phyloP scores from a whole-genome alignment of 2,888 invertebrate genomes.

The Oegoconia quadripuncta region DNA sequence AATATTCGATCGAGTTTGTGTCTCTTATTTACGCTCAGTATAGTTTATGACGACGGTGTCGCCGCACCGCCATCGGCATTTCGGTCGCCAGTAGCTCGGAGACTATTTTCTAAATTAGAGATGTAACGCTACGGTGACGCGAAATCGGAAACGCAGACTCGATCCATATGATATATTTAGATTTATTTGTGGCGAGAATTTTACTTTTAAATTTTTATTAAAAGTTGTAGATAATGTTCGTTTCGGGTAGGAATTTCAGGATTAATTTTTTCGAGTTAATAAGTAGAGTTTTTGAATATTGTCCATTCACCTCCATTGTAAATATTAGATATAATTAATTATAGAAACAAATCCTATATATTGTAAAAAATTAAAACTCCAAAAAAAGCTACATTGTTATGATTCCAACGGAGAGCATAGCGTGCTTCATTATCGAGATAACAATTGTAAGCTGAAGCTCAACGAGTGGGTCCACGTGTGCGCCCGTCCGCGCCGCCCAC shows the following conservation, averaged over 20 bases:
- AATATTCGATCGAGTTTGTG: slow-evolving; percentile 67
- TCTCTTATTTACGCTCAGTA: slow-evolving; percentile 52
- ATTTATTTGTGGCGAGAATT: slow-evolving; percentile 68
- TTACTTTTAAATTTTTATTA: slow-evolving; percentile 71
- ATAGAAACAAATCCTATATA: slow-evolving; percentile 78
- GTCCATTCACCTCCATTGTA: slow-evolving; percentile 79
- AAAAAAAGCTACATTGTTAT: slow-evolving; percentile 77
- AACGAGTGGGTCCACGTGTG: slow-evolving; percentile 31
- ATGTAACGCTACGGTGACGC: slow-evolving; percentile 20
- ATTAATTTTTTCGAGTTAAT: slow-evolving; percentile 62
- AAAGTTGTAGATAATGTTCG: slow-evolving; percentile 76
- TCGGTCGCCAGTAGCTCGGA: slow-evolving; percentile 22
- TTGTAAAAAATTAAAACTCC: slow-evolving; percentile 77
- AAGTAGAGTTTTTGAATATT: slow-evolving; percentile 70
- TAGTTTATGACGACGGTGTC: slow-evolving; percentile 23
- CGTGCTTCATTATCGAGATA: slow-evolving; percentile 55
- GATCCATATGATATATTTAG: slow-evolving; percentile 60
- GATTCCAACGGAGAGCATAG: slow-evolving; percentile 59
- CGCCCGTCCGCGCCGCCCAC: slow-evolving; percentile 18
- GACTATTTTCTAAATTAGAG: slow-evolving; percentile 24
- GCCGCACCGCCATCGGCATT: slow-evolving; percentile 14
- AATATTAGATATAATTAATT: slow-evolving; percentile 79
- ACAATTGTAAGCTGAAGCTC: slow-evolving; percentile 63
- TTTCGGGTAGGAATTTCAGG: slow-evolving; percentile 74
- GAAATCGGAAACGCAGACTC: slow-evolving; percentile 56